Evolutionary conservation across 2,888 invertebrate species (phyloP), one percentile per base, ranked within the genome.

Genomic region (Plebejus anna): DNA sequence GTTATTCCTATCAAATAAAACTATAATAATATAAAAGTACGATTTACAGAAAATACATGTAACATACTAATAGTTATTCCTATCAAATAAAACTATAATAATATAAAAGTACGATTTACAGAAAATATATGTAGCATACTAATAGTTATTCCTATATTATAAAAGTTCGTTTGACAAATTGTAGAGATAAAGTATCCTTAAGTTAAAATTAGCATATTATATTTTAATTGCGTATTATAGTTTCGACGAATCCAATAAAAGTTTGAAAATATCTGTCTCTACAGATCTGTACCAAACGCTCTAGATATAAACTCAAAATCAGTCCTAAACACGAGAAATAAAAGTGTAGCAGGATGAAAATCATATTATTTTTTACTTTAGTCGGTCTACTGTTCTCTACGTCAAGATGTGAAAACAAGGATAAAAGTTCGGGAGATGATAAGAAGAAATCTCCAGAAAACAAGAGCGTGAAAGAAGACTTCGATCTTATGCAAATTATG

Each of bases 401-500:
- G 1, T 22, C 13, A 1, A 71, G 6, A 73, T 73, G 73, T 73
- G 73, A 73, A 55, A 32, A 73, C 4, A 73, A 73, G 32, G 72
- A 42, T 1, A 73, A 73, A 6, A 28, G 11, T 55, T 13, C 55
- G 0, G 42, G 70, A 55, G 55, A 76, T 70, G 70, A 57, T 11
- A 76, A 55, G 22, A 76, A 70, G 7, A 51, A 76, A 57, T 6
- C 70, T 4, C 66, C 78, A 38, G 76, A 79, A 77, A 78, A 79
- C 73, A 80, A 77, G 1, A 81, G 77, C 1, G 71, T 77, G 36
- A 82, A 83, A 57, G 77, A 32, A 6, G 78, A 80, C 2, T 77
- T 91, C 16, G 89, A 94, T 81, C 80, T 94, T 3, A 83, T 88
- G 66, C 84, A 83, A 0, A 83, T 93, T 7, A 90, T 94, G 88